These are phyloP conservation scores for Keiferia lycopersicella DNA, from an alignment of 2,888 invertebrate genomes.

Conservation along the genomic window DNA sequence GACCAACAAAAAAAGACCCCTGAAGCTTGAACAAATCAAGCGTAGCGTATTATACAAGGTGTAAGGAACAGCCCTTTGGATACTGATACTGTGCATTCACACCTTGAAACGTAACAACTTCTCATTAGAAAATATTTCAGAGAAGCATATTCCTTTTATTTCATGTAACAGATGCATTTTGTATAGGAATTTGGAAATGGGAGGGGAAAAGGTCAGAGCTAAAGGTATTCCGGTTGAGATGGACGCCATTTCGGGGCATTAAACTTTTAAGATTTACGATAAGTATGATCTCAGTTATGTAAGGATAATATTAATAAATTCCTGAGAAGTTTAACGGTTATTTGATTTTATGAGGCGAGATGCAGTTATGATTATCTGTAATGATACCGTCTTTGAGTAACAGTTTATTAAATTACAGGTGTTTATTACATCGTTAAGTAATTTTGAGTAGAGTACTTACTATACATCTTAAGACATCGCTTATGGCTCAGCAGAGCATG, in stretches of 20 bases:
- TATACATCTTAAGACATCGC: not conserved
- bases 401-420: slow-evolving; percentile 5
- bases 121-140: no score
- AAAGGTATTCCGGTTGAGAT: not conserved
- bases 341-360: slow-evolving; percentile 6
- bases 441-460: no score
- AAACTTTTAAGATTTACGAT: slow-evolving; percentile 28
- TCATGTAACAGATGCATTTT: no score
- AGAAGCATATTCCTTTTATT: no score
- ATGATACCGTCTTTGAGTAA: slow-evolving; percentile 9
- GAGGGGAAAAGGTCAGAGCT: not conserved
- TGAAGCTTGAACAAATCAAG: not conserved
- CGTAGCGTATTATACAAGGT: not conserved
- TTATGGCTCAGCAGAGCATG: slow-evolving; percentile 2
- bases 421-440: slow-evolving; percentile 6
- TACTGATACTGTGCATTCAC: no score
- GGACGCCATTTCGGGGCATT: slow-evolving; percentile 21
- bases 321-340: slow-evolving; percentile 11
- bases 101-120: no score
- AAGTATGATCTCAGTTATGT: slow-evolving; percentile 31
- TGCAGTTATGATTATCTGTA: slow-evolving; percentile 16
- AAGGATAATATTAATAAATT: slow-evolving; percentile 31
- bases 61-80: no score
- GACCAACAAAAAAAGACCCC: slow-evolving; percentile 10
- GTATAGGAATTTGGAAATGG: no score